A percentile compares a stretch with the other conserved stretches of the same genome.
Evolutionary conservation across 2,888 invertebrate species (phyloP).

Genomic region (Eilema caniola): DNA sequence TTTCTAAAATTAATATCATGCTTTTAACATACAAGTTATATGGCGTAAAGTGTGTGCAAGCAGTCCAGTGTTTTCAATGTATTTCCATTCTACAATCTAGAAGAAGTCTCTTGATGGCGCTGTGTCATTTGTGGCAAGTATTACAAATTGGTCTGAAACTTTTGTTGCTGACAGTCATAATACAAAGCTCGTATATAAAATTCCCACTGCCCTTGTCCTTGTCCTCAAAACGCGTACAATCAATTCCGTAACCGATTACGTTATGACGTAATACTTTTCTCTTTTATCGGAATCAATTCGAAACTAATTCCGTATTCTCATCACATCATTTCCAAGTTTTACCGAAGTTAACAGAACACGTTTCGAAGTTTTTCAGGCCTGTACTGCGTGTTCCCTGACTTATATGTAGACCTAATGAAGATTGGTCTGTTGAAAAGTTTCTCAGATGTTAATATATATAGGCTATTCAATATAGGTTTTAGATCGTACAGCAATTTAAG

Average conservation of each 20-base stretch:
- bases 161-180: neutral
- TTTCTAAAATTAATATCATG: too few relatives aligned
- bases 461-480: too few relatives aligned
- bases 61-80: too few relatives aligned
- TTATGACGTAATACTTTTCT: slow-evolving; percentile 33
- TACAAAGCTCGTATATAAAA: neutral
- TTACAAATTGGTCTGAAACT: neutral
- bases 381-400: slow-evolving; percentile 29
- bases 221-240: neutral
- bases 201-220: slow-evolving; percentile 10
- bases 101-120: too few relatives aligned
- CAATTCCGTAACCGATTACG: slow-evolving; percentile 22
- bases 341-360: slow-evolving; percentile 36
- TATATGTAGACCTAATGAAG: slow-evolving; percentile 27
- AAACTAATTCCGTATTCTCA: slow-evolving; percentile 44
- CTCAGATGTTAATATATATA: neutral
- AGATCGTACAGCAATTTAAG: too few relatives aligned
- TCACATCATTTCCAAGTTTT: slow-evolving; percentile 31
- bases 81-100: too few relatives aligned
- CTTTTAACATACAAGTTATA: too few relatives aligned
- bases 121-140: too few relatives aligned
- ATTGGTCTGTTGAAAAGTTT: slow-evolving; percentile 21
- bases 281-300: slow-evolving; percentile 40
- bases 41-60: too few relatives aligned
- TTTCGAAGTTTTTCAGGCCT: slow-evolving; percentile 30